Base-by-base conservation (phyloP, 1,140 invertebrate genomes). In the Lucilia cuprina region DNA sequence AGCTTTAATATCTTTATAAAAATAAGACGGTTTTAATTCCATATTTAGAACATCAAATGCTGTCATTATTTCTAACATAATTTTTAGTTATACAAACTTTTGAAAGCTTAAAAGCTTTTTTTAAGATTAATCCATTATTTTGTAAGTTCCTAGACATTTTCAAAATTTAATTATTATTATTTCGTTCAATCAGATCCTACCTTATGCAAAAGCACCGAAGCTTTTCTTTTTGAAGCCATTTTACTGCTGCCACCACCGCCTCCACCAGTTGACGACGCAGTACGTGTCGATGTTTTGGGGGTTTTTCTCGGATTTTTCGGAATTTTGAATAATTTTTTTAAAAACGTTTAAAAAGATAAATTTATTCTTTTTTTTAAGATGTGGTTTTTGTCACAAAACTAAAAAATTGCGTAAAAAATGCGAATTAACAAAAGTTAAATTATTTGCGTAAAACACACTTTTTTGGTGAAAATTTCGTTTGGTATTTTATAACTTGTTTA, bases 221-320 rank as follows among this genome's bases (percentile, higher is more conserved):
- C 90, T 89, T 91, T 91, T 86, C 90, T 89, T 89, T 91, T 91
- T 87, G 90, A 91, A 86, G 90, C 90, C 90, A 91, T 91, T 86
- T 91, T 91, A 84, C 89, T 90, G 88, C 86, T 90, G 88, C 89
- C 89, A 88, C 89, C 89, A 86, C 89, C 89, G 87, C 88, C 87
- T 87, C 88, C 88, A 88, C 87, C 89, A 87, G 89, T 89, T 90
- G 89, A 89, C 89, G 89, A 90, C 90, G 89, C 89, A 88, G 89
- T 87, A 90, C 89, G 89, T 90, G 89, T 89, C 89, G 89, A 90
- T 85, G 88, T 89, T 89, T 90, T 90, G 88, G 89, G 88, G 85
- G 89, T 89, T 90, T 90, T 90, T 89, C 89, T 90, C 89, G 89
- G 89, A 90, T 90, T 90, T 87, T 90, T 90, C 89, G 89, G 89